Conservation (phyloP, 2,797 vertebrate genomes). For the Cichlasoma orientale region DNA sequence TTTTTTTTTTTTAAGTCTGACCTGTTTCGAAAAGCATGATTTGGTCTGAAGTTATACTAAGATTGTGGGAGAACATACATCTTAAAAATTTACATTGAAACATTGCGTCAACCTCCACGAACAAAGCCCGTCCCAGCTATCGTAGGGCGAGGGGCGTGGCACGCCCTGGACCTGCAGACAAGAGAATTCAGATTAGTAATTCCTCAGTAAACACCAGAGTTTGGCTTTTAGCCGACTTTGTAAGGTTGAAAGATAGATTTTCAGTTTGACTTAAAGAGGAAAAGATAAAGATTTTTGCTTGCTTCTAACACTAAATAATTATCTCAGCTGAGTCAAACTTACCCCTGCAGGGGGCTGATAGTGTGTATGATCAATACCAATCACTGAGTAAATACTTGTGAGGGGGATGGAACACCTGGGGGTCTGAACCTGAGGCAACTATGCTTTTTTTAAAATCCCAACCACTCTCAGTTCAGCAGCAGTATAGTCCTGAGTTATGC, state of each 20-base stretch:
- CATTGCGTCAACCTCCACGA: background rate
- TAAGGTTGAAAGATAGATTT: constrained; percentile 2
- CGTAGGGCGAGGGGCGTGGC: background rate
- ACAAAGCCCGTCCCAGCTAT: background rate
- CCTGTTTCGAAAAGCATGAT: background rate
- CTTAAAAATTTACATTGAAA: background rate
- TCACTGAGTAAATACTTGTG: constrained; percentile 23
- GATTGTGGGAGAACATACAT: background rate
- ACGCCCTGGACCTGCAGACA: background rate
- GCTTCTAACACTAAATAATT: constrained; percentile 7
- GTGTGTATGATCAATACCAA: constrained; percentile 51
- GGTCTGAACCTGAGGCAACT: background rate
- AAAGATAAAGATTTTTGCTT: constrained; percentile 11
- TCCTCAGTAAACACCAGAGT: background rate
- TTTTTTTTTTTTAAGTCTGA: background rate
- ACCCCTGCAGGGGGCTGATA: constrained; percentile 7
- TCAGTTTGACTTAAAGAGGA: constrained; percentile 17
- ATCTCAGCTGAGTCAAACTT: constrained; percentile 1
- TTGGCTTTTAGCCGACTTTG: background rate
- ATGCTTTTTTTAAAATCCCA: constrained; percentile 24
- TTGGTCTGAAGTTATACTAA: background rate
- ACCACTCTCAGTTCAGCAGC: background rate
- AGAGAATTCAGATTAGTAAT: background rate
- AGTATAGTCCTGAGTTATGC: background rate
- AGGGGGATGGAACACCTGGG: constrained; percentile 11